Evolutionary conservation across 2,888 invertebrate genomes (phyloP).

Genomic region (Bellardia bayeri): DNA sequence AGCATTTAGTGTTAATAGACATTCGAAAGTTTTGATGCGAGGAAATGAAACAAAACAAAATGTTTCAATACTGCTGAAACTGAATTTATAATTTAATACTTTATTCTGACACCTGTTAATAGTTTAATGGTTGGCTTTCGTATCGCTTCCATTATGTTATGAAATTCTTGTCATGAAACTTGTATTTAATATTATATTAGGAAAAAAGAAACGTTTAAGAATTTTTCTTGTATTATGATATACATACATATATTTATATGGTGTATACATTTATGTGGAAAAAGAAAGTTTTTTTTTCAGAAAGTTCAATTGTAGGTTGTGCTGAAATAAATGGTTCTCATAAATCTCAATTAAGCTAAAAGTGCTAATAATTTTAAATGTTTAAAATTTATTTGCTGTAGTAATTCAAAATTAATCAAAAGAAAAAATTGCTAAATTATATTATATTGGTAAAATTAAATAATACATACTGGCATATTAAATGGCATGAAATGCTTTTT

Average conservation of each 20-base stretch:
- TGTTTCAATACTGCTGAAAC: constrained; percentile 48
- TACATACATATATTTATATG: background rate
- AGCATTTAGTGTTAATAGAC: constrained; percentile 54
- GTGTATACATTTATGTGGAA: background rate
- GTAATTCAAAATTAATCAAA: background rate
- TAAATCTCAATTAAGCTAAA: constrained; percentile 22
- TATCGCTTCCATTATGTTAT: background rate
- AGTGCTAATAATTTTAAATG: constrained; percentile 4
- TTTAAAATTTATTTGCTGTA: background rate
- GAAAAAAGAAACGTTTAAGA: background rate
- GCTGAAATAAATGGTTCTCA: constrained; percentile 35
- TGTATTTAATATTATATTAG: constrained; percentile 8
- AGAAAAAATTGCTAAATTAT: background rate
- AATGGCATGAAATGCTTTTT: no score
- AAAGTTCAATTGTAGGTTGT: constrained; percentile 28
- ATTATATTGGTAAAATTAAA: no score
- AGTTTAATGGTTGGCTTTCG: constrained; percentile 62
- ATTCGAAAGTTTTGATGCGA: constrained; percentile 64
- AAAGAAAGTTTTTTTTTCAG: constrained; percentile 9
- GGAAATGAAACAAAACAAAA: constrained; percentile 22
- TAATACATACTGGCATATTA: no score
- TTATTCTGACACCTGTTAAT: constrained; percentile 69
- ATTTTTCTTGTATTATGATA: background rate
- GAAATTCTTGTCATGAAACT: constrained; percentile 17
- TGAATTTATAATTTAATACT: constrained; percentile 66